These are phyloP conservation scores for Stegana nigrithorax DNA, from an alignment of 2,888 invertebrate species.

Conservation along the genomic window DNA sequence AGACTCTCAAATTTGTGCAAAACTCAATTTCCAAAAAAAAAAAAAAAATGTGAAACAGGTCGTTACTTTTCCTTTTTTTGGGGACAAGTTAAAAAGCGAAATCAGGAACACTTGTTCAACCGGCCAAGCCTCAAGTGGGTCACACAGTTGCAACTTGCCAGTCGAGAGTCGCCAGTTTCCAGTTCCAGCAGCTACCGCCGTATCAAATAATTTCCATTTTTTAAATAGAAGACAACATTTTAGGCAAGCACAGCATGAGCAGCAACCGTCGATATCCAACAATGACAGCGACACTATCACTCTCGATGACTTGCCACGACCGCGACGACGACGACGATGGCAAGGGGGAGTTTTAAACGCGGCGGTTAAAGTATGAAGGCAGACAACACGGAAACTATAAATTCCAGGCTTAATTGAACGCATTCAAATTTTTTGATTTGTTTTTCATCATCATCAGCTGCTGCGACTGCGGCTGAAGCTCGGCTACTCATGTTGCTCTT, in stretches of 20 bases:
- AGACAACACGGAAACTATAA: slow-evolving; percentile 41
- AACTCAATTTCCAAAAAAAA: no score
- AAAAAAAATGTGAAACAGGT: slow-evolving; percentile 28
- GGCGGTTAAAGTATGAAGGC: no score
- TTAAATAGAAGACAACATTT: no score
- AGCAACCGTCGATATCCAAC: slow-evolving; percentile 19
- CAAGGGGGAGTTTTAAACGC: no score
- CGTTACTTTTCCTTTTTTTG: slow-evolving; percentile 32
- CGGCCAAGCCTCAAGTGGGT: not conserved
- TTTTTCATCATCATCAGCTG: slow-evolving; percentile 4
- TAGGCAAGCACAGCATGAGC: slow-evolving; percentile 16
- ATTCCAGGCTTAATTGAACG: slow-evolving; percentile 52
- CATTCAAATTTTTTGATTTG: slow-evolving; percentile 46
- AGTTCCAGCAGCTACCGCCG: not conserved
- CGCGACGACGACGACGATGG: slow-evolving; percentile 15
- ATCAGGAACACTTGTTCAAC: slow-evolving; percentile 47
- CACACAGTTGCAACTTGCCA: no score
- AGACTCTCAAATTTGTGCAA: no score
- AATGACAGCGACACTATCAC: slow-evolving; percentile 13
- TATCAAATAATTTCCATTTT: no score
- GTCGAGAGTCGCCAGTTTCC: no score
- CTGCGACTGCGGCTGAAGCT: no score
- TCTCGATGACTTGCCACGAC: slow-evolving; percentile 5
- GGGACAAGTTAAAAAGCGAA: slow-evolving; percentile 48
- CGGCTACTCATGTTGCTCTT: no score